Percentiles rank a stretch among this genome's conserved stretches.
Evolutionary conservation across 2,113 vertebrate genomes (phyloP).

Genomic region (Todiramphus chloris): DNA sequence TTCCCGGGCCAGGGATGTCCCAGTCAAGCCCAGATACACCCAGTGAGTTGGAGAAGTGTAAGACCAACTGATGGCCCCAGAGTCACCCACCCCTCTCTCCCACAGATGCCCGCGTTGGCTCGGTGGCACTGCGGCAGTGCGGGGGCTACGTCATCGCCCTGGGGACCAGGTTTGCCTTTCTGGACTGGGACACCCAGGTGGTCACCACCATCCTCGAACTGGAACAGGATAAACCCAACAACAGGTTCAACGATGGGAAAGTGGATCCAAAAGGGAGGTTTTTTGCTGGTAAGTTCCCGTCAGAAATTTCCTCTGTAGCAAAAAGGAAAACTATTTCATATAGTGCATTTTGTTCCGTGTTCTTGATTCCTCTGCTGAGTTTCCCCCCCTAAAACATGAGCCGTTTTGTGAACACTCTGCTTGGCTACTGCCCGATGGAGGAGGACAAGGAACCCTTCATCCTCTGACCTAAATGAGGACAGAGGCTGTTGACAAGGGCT

Average conservation of each 20-base stretch:
- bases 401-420: background rate
- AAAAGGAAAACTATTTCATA: background rate
- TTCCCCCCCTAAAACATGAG: background rate
- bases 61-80: background rate
- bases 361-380: background rate
- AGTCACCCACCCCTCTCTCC: rapidly evolving
- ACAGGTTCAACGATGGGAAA: constrained; percentile 84
- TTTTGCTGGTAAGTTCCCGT: constrained; percentile 74
- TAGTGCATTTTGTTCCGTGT: background rate
- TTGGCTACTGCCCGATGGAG: background rate
- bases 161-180: constrained; percentile 73
- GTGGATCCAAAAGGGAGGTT: constrained; percentile 81
- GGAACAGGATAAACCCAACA: constrained; percentile 73
- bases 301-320: background rate
- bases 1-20: rapidly evolving
- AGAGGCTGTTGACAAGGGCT: background rate
- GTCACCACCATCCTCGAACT: constrained; percentile 59
- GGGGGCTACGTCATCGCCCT: constrained; percentile 73
- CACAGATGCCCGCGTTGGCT: constrained; percentile 67
- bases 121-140: constrained; percentile 56
- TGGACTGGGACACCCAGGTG: constrained; percentile 73
- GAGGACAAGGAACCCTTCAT: background rate
- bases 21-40: background rate
- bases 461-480: background rate
- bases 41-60: rapidly evolving